phyloP scores from a whole-genome alignment of 2,113 vertebrate genomes.

The Antechinus stuartii region DNA sequence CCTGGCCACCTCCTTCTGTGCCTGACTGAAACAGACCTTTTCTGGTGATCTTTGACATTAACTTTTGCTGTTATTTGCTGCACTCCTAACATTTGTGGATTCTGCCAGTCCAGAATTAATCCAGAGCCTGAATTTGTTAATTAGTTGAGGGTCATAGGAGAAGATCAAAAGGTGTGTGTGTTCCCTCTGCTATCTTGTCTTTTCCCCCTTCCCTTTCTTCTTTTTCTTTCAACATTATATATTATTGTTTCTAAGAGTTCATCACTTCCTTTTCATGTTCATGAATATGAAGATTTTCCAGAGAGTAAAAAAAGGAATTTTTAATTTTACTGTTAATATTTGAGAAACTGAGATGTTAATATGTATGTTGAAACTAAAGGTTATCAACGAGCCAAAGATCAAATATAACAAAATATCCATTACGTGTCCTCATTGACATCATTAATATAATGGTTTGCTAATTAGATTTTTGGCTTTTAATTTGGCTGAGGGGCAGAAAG shows the following conservation, averaged over 20 bases:
- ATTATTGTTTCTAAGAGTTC: neutral
- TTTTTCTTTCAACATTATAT: neutral
- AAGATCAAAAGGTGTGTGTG: no score
- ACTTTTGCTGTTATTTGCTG: no score
- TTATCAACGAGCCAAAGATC: neutral
- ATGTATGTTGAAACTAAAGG: neutral
- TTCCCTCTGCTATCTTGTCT: no score
- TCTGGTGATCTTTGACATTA: no score
- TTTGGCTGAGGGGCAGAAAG: neutral
- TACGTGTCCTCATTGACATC: neutral
- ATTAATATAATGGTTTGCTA: neutral
- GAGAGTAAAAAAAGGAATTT: neutral
- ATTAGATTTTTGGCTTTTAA: neutral
- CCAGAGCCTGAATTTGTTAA: no score
- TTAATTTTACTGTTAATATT: neutral
- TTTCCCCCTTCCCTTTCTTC: neutral
- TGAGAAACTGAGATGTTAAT: neutral
- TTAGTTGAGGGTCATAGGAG: no score
- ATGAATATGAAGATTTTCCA: neutral
- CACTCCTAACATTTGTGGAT: no score
- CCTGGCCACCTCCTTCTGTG: no score
- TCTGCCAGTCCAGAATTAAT: no score
- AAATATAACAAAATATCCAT: neutral
- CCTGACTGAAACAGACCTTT: no score
- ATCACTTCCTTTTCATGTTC: no score